Evolutionary conservation across 1,140 invertebrate genomes (phyloP).

Genomic region (Trissolcus basalis): DNA sequence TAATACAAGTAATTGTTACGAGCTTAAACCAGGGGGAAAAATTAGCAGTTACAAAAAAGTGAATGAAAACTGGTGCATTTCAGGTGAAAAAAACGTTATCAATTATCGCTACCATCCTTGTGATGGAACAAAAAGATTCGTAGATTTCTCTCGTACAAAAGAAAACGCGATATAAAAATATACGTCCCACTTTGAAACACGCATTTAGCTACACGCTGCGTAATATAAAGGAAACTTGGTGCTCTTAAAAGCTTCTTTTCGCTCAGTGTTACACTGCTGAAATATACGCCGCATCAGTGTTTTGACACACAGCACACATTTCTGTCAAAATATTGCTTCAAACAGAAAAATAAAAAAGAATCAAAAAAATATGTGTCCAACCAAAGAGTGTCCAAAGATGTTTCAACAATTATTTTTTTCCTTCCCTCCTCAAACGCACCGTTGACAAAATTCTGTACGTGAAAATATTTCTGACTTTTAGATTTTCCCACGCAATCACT

Average conservation of each 20-base stretch:
- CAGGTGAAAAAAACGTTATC: background rate
- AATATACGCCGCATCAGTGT: constrained; percentile 24
- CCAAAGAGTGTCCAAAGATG: background rate
- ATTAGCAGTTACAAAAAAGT: no score
- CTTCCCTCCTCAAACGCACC: background rate
- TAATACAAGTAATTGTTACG: no score
- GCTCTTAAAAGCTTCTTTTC: constrained; percentile 53
- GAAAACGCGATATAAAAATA: constrained; percentile 22
- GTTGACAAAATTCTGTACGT: no score
- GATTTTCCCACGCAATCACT: no score
- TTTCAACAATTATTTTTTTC: background rate
- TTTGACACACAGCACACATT: constrained; percentile 27
- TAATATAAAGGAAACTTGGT: constrained; percentile 43
- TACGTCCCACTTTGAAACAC: constrained; percentile 43
- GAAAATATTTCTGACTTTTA: no score
- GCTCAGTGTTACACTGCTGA: constrained; percentile 35
- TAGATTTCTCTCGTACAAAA: constrained; percentile 12
- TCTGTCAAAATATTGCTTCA: constrained; percentile 26
- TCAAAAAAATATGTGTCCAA: background rate
- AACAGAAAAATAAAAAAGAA: constrained; percentile 4
- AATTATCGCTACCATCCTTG: constrained; percentile 6
- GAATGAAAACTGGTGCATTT: no score
- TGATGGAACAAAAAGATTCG: constrained; percentile 22
- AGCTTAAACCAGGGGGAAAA: no score
- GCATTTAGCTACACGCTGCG: constrained; percentile 39